Evolutionary conservation across 2,888 invertebrate genomes (phyloP), one percentile per base, ranked within the genome.

Genomic region (Syritta pipiens): DNA sequence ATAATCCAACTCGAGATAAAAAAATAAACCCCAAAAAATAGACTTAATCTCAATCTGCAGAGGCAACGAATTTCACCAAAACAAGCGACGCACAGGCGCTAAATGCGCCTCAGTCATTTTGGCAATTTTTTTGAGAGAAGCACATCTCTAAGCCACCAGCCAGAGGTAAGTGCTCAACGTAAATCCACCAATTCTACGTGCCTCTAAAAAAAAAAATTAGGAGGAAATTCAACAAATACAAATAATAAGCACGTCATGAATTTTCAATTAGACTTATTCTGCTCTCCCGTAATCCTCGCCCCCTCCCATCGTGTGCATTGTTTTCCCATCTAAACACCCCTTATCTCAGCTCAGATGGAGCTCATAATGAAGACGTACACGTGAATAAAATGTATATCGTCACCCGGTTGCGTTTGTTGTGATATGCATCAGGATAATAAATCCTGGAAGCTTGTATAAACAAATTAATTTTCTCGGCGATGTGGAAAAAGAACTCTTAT

Each of bases 211-310:
- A 5, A 14, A 37, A 20, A 10, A 48, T 4, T 4, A 37, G 19
- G 2, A 7, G 5, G 10, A 32, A 4, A n/a, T 3, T 32, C 5
- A 4, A 10, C 9, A 35, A 4, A 46, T 12, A 12, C 55, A 26
- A 28, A 19, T 26, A 35, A 35, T 28, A 55, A 24, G 46, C 35
- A 67, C 46, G 46, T 67, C 57, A 57, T 57, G 67, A 48, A 67
- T 67, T 57, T 67, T 57, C 55, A 67, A 57, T 67, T 67, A 57
- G 67, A 57, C 20, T 48, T 30, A 48, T 20, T 19, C n/a, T 5
- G 7, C 37, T 4, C 14, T n/a, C n/a, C 17, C 24, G 24, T 55
- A 65, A 65, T 65, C 65, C 57, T 57, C 37, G 30, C 22, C 48
- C 40, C 49, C 28, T 49, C n/a, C 60, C 22, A 35, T n/a, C 10